Evolutionary conservation across 2,113 vertebrate species (phyloP).

Genomic region (Hemibagrus wyckioides): DNA sequence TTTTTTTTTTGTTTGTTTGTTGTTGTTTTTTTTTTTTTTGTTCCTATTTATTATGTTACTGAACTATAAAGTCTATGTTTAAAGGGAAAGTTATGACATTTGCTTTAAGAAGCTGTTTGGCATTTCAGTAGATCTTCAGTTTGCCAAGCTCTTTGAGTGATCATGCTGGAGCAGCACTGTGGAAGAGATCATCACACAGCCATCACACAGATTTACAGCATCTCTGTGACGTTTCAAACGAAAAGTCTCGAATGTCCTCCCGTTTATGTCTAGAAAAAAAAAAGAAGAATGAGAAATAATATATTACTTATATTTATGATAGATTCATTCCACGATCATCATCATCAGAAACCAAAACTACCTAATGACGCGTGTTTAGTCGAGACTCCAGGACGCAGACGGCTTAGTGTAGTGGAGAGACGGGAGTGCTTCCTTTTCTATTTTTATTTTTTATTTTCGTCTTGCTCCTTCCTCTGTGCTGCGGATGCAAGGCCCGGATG

Average conservation of each 20-base stretch:
- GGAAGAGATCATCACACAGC: background rate
- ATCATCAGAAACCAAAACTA: conserved; percentile 67
- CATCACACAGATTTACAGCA: conserved; percentile 4
- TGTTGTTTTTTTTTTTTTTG: conserved; percentile 41
- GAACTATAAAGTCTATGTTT: conserved; percentile 91
- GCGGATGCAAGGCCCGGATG: conserved; percentile 50
- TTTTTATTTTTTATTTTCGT: background rate
- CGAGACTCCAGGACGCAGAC: conserved; percentile 47
- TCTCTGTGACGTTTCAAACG: conserved; percentile 45
- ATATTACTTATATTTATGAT: conserved; percentile 75
- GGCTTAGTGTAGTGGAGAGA: background rate
- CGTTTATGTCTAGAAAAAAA: conserved; percentile 36
- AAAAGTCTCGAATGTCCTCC: conserved; percentile 45
- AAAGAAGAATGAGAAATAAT: conserved; percentile 53
- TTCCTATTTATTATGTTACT: conserved; percentile 97
- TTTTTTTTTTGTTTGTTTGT: conserved; percentile 53
- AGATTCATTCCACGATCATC: conserved; percentile 61
- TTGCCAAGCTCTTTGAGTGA: conserved; percentile 64
- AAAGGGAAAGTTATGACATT: conserved; percentile 88
- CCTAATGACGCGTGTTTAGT: conserved; percentile 50
- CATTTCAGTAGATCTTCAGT: conserved; percentile 82
- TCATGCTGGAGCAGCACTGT: background rate
- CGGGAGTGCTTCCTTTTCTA: background rate
- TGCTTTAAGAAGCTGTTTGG: conserved; percentile 79
- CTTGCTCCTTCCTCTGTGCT: background rate